These are phyloP conservation scores for Resseliella maxima DNA, from an alignment of 2,888 invertebrate species.

Conservation along the genomic window DNA sequence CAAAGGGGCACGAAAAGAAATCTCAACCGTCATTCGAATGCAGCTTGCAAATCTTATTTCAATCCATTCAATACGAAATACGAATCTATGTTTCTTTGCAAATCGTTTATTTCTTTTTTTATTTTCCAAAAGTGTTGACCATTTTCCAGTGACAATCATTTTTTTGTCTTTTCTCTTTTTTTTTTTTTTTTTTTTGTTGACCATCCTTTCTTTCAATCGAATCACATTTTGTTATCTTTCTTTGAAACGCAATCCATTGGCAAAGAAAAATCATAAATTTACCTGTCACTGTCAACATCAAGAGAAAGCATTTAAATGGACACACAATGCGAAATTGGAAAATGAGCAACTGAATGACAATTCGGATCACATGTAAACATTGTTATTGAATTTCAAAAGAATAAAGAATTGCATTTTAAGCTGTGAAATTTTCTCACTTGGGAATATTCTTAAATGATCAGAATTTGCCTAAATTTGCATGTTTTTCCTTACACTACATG, in stretches of 20 bases:
- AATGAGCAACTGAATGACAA: conserved; percentile 5
- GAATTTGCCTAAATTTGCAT: neutral
- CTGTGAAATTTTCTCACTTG: neutral
- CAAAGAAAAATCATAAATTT: neutral
- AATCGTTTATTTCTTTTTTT: conserved; percentile 18
- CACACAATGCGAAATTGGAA: neutral
- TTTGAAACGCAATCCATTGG: neutral
- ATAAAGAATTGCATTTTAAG: neutral
- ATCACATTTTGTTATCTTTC: neutral
- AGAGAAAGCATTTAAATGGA: conserved; percentile 12
- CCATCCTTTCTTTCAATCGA: conserved; percentile 14
- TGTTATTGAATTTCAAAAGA: conserved; percentile 13
- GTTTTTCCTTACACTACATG: neutral
- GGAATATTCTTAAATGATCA: neutral
- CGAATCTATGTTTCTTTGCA: neutral
- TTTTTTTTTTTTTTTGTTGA: neutral
- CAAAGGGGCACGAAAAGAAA: conserved; percentile 25
- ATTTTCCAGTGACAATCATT: neutral
- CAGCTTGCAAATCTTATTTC: conserved; percentile 33
- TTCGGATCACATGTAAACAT: neutral
- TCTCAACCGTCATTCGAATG: conserved; percentile 18
- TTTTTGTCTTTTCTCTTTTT: no score
- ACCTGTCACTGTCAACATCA: conserved; percentile 44
- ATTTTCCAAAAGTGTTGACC: neutral
- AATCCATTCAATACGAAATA: neutral